These are phyloP conservation scores for Rhinoderma darwinii DNA, from an alignment of 2,113 vertebrate species.

Conservation along the genomic window DNA sequence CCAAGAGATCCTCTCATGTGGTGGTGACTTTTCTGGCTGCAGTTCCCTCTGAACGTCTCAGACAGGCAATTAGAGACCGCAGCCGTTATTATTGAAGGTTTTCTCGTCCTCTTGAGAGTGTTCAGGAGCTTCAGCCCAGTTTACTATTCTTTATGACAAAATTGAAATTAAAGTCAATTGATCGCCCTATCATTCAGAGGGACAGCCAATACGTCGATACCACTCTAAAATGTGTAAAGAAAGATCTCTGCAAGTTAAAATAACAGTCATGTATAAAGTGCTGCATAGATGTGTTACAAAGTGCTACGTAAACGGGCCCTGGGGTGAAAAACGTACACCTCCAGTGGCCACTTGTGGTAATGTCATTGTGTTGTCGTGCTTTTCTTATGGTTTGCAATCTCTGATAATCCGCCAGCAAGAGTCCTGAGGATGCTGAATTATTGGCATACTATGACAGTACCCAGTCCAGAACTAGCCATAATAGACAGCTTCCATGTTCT, in stretches of 20 bases:
- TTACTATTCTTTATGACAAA: conserved; percentile 37
- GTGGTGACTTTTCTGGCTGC: background rate
- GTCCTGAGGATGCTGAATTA: too few relatives aligned
- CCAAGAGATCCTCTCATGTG: background rate
- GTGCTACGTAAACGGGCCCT: background rate
- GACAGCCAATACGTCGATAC: conserved; percentile 9
- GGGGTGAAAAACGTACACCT: background rate
- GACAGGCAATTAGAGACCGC: conserved; percentile 19
- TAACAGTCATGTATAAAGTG: background rate
- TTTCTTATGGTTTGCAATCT: background rate
- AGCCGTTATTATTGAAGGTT: conserved; percentile 41
- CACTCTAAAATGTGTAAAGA: background rate
- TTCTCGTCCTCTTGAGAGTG: background rate
- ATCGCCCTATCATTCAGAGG: conserved; percentile 38
- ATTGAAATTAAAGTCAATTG: conserved; percentile 32
- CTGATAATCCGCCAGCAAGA: too few relatives aligned
- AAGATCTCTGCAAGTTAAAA: conserved; percentile 15
- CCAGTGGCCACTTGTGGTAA: background rate
- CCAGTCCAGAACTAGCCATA: too few relatives aligned
- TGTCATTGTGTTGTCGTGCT: background rate
- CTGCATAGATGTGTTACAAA: background rate
- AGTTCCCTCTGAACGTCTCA: background rate
- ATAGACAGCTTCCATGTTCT: too few relatives aligned
- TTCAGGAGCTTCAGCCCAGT: background rate
- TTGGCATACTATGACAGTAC: too few relatives aligned